A percentile compares a stretch with the other conserved stretches of the same genome.
Conservation (phyloP, 2,797 vertebrate species). For the Liasis olivaceus region DNA sequence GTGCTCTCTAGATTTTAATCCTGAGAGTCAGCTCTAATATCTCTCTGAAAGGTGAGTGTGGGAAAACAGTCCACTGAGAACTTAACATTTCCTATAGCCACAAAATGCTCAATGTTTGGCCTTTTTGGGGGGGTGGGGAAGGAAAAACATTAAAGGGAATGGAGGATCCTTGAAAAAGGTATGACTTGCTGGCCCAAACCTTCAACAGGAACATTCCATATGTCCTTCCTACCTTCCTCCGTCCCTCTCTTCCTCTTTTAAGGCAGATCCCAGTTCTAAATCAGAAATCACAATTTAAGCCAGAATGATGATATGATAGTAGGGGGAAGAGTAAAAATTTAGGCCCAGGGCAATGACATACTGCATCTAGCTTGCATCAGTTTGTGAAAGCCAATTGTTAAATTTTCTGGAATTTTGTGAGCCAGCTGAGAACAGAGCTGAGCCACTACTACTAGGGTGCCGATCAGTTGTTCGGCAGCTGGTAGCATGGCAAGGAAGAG, state of each 20-base stretch:
- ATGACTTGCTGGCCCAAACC: not conserved
- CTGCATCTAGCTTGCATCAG: too few relatives aligned
- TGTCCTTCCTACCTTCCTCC: not conserved
- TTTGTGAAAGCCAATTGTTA: too few relatives aligned
- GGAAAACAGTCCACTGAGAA: not conserved
- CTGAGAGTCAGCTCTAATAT: too few relatives aligned
- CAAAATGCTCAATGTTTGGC: not conserved
- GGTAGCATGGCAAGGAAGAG: too few relatives aligned
- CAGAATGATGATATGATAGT: not conserved
- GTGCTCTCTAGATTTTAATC: too few relatives aligned
- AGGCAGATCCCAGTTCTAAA: not conserved
- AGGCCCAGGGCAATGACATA: too few relatives aligned
- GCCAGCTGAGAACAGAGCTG: too few relatives aligned
- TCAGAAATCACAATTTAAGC: not conserved
- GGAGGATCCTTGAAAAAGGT: not conserved
- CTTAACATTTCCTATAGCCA: not conserved
- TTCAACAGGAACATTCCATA: not conserved
- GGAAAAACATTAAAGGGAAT: not conserved
- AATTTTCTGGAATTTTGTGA: too few relatives aligned
- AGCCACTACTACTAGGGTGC: too few relatives aligned
- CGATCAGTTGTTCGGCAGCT: too few relatives aligned
- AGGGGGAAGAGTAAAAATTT: too few relatives aligned
- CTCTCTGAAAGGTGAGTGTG: not conserved
- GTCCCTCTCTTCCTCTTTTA: too few relatives aligned
- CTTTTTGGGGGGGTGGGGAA: not conserved